Base-by-base conservation (phyloP, 2,113 vertebrate species). In the Pterocles gutturalis region DNA sequence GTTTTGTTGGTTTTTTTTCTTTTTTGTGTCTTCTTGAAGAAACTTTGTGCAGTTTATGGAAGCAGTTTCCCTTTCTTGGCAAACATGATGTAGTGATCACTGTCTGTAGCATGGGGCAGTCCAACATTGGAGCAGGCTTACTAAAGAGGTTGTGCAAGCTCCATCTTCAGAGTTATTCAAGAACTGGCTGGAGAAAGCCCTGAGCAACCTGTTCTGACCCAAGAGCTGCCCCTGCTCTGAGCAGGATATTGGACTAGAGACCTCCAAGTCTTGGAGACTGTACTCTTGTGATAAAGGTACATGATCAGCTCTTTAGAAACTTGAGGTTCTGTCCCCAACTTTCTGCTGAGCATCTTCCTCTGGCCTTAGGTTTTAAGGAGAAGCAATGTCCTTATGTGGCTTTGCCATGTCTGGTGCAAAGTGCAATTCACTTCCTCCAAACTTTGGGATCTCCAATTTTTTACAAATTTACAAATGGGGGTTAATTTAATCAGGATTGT, bases 41-140 rank as follows among this genome's bases (percentile, higher is more conserved):
- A 62, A 64, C 31, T 71, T n/a, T 53, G 2, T 38, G 17, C 34
- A 34, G 17, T 36, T 83, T n/a, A 18, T 2, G 1, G 36, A 21
- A 54, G 33, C 16, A 18, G 10, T 43, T 86, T 17, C 29, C 8
- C 5, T 45, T 34, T 62, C 41, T 48, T 67, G 28, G 28, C 20
- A 17, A 33, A 38, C 2, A 3, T 17, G 0, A 0, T 28, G 24
- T 17, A 16, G 19, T 34, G 34, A 15, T 62, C 13, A 9, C 5
- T 72, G 58, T 29, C 58, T 83, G 38, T 41, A 46, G 31, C 1
- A 1, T 53, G 14, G 28, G 8, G 5, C 46, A 48, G 83, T 77
- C 12, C 10, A 19, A 7, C 34, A 15, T 20, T 71, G 36, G 41
- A 85, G 15, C 1, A 9, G 19, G 13, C 22, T 89, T 77, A 67